Conservation (phyloP, 2,888 invertebrate species). For the Synergus umbraculus region DNA sequence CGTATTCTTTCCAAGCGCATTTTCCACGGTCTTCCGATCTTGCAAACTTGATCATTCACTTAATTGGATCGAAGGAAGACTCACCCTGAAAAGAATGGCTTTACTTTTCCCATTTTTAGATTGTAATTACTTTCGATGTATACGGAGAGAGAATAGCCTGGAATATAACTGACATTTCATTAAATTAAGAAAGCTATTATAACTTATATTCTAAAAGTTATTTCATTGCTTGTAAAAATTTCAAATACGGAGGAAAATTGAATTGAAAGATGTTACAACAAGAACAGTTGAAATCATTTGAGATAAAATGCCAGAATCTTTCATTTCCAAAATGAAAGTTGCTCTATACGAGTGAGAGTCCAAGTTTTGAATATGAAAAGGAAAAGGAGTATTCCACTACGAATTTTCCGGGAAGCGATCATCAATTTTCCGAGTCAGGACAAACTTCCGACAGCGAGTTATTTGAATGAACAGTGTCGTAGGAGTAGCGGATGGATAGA, state of each 20-base stretch:
- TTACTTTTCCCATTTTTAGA: conserved; percentile 11
- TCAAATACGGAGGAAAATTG: neutral
- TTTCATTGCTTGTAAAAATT: neutral
- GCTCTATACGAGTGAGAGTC: neutral
- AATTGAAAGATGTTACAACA: neutral
- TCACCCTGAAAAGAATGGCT: neutral
- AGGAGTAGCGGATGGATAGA: conserved; percentile 70
- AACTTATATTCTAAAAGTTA: neutral
- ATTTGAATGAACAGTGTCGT: conserved; percentile 71
- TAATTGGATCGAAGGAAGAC: conserved; percentile 4
- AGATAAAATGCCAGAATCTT: conserved; percentile 4
- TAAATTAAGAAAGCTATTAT: neutral
- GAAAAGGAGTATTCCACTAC: conserved; percentile 43
- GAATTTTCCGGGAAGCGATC: conserved; percentile 52
- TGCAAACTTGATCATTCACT: conserved; percentile 21
- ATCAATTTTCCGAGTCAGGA: conserved; percentile 62
- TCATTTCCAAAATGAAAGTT: neutral
- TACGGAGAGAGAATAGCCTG: neutral
- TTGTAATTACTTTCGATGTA: conserved; percentile 1
- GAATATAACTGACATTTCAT: neutral
- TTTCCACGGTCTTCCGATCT: neutral
- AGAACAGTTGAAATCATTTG: neutral
- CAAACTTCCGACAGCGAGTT: conserved; percentile 57
- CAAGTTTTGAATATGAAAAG: conserved; percentile 25
- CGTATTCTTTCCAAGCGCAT: conserved; percentile 6